Conservation (phyloP, 1,140 invertebrate genomes). For the Drosophila nigrodunni region DNA sequence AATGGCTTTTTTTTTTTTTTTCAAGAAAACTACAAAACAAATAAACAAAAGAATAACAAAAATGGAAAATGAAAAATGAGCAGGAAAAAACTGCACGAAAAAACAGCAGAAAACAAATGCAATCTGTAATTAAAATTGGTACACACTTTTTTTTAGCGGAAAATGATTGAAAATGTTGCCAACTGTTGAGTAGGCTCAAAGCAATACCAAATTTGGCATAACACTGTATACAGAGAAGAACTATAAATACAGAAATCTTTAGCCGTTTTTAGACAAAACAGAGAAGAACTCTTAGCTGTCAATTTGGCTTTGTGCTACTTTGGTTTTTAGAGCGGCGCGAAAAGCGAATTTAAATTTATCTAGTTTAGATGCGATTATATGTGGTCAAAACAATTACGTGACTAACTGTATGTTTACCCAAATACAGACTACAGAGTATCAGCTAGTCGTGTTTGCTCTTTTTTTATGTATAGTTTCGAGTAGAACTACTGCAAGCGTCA, state of each 20-base stretch:
- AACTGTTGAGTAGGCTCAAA: neutral
- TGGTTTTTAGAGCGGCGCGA: too few species aligned
- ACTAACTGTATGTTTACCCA: neutral
- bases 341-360: too few species aligned
- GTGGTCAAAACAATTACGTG: too few species aligned
- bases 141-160: slow-evolving; percentile 38
- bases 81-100: slow-evolving; percentile 21
- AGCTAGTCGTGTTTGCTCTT: neutral
- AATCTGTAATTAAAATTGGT: slow-evolving; percentile 66
- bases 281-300: too few species aligned
- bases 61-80: slow-evolving; percentile 15
- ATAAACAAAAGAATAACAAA: slow-evolving; percentile 33
- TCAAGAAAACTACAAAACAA: slow-evolving; percentile 50
- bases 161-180: neutral
- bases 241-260: too few species aligned
- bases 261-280: too few species aligned
- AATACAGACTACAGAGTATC: neutral
- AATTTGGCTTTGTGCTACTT: too few species aligned
- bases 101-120: slow-evolving; percentile 18
- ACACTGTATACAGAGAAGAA: too few species aligned
- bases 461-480: neutral
- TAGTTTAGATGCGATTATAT: too few species aligned
- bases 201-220: too few species aligned
- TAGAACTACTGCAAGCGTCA: neutral
- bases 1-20: slow-evolving; percentile 43